Evolutionary conservation across 2,888 invertebrate genomes (phyloP), one percentile per base, ranked within the genome.

Genomic region (Tetragnatha montana): DNA sequence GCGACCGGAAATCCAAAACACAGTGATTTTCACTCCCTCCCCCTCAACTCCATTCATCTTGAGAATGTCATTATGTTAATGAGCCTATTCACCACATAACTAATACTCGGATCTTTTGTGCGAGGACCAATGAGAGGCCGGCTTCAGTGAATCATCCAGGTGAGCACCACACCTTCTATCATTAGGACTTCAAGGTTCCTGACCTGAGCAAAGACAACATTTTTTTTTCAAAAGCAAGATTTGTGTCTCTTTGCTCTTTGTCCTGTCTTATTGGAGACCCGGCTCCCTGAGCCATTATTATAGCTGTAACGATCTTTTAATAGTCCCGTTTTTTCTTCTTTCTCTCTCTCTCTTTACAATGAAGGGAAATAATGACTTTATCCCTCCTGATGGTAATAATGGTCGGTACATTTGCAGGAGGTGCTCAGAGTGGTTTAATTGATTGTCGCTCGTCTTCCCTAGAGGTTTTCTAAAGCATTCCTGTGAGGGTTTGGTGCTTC

Each of bases 131-230:
- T 89, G n/a, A 81, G 78, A 89, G 76, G 81, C 60, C 21, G 69
- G 81, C 70, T 35, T 69, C 14, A 70, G 84, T 89, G 89, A 89
- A 89, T 89, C 89, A 89, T 70, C 85, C 85, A 84, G 81, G 89
- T 89, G 85, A n/a, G 85, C 89, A 81, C 85, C 85, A 84, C 89
- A 89, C 89, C 89, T 89, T 85, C 85, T 89, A 85, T 89, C 89
- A 89, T 89, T 89, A 89, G 85, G 85, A 85, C 89, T 81, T 89
- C 89, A 89, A 89, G 89, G 89, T 89, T 89, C 84, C 89, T 89
- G 85, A 89, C 85, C 76, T 70, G 60, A 75, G 84, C 80, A 85
- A 74, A 89, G 84, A 89, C 84, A 89, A 75, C 74, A 88, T 88
- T 88, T 88, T 89, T 84, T 83, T 74, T 70, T 71, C 7, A 19